phyloP scores from a whole-genome alignment of 2,888 invertebrate species.

The Eupithecia abbreviata region DNA sequence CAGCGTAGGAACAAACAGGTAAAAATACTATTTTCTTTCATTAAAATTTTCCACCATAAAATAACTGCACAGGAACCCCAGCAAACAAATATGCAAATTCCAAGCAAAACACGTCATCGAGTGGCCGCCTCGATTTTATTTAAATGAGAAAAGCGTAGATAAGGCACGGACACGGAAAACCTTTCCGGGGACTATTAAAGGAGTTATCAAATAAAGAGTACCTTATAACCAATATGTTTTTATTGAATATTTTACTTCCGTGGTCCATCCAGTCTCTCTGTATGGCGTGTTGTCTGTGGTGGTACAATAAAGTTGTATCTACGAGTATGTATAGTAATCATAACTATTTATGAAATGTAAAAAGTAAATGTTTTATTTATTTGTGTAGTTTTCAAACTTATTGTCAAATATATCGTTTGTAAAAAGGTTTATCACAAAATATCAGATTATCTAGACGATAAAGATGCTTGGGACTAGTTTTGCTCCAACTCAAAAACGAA shows the following conservation, averaged over 20 bases:
- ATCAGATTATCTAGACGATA: too few relatives aligned
- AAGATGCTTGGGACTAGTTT: too few relatives aligned
- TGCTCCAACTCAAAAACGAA: too few relatives aligned
- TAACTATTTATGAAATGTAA: too few relatives aligned
- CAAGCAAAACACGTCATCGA: constrained; percentile 52
- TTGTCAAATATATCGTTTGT: too few relatives aligned
- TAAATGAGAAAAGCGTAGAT: constrained; percentile 62
- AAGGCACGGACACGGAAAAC: constrained; percentile 69
- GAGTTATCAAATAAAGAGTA: constrained; percentile 64
- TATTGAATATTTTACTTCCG: neutral
- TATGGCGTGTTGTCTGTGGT: neutral
- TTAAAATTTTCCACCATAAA: constrained; percentile 32
- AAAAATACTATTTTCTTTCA: constrained; percentile 23
- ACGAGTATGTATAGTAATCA: neutral
- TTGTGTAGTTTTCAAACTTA: too few relatives aligned
- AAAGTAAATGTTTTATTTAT: too few relatives aligned
- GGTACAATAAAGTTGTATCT: neutral
- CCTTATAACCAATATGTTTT: constrained; percentile 60
- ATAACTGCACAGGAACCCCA: constrained; percentile 37
- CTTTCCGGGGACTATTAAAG: constrained; percentile 63
- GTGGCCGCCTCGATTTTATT: constrained; percentile 55
- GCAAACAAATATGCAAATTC: constrained; percentile 41
- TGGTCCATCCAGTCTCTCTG: neutral
- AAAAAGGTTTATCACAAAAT: too few relatives aligned
- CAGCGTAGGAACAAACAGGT: neutral